These are phyloP conservation scores for Beaufortia kweichowensis DNA, from an alignment of 2,113 vertebrate species.

Conservation along the genomic window DNA sequence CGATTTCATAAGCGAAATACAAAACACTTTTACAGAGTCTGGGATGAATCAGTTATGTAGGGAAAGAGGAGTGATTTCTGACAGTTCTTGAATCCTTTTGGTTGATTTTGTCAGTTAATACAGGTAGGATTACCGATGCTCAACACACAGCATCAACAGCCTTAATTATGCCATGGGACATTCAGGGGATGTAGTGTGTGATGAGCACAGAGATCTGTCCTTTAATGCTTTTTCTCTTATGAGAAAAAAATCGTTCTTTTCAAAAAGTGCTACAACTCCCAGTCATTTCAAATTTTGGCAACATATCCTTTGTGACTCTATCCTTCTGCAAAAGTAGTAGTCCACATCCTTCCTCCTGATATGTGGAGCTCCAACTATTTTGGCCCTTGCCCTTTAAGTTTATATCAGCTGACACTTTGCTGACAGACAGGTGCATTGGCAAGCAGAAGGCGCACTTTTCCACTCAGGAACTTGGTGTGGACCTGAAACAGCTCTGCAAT, in stretches of 20 bases:
- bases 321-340: conserved; percentile 44
- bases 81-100: neutral
- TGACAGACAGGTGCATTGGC: conserved; percentile 69
- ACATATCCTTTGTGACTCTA: conserved; percentile 46
- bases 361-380: conserved; percentile 57
- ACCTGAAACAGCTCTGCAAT: conserved; percentile 72
- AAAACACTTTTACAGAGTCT: conserved; percentile 64
- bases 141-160: conserved; percentile 12
- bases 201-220: conserved; percentile 21
- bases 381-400: conserved; percentile 20
- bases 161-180: conserved; percentile 19
- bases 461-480: conserved; percentile 76
- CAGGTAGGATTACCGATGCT: conserved; percentile 7
- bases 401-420: conserved; percentile 70
- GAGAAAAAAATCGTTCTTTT: conserved; percentile 19
- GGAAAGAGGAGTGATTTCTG: conserved; percentile 40
- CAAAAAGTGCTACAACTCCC: conserved; percentile 38
- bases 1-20: conserved; percentile 59
- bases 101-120: neutral
- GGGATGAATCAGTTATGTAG: conserved; percentile 46
- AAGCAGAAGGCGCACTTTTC: conserved; percentile 74
- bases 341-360: conserved; percentile 59
- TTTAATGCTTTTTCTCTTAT: conserved; percentile 9
- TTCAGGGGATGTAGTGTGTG: conserved; percentile 32
- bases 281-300: neutral